Evolutionary conservation across 2,113 vertebrate species (phyloP).

Genomic region (Diphyllodes magnificus): DNA sequence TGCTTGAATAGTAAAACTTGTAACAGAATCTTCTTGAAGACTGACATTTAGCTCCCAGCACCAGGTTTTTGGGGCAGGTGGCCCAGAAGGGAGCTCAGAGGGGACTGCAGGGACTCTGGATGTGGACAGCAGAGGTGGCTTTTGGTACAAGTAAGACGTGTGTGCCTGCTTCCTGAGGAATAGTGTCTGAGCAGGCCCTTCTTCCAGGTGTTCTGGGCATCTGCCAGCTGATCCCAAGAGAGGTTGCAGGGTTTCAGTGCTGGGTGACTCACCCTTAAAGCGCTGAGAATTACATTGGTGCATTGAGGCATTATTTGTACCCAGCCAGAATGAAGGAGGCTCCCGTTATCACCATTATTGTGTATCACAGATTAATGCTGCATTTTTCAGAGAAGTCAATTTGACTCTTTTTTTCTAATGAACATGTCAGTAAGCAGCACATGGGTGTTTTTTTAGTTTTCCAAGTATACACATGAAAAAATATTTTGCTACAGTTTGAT

Average conservation of each 20-base stretch:
- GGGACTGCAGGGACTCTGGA: background rate
- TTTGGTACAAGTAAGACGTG: background rate
- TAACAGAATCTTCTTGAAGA: background rate
- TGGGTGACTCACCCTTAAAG: background rate
- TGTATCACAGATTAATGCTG: background rate
- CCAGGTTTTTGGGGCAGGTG: background rate
- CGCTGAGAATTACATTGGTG: background rate
- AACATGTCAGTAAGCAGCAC: background rate
- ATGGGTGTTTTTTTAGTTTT: background rate
- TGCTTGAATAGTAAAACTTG: background rate
- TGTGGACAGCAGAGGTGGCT: background rate
- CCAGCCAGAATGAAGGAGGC: background rate
- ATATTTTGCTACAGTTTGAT: background rate
- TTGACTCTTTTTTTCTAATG: background rate
- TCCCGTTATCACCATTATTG: background rate
- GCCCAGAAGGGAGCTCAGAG: background rate
- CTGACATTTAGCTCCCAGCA: background rate
- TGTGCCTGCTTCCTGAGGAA: background rate
- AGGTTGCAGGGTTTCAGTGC: background rate
- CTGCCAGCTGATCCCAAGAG: background rate
- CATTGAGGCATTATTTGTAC: background rate
- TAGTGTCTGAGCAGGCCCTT: background rate
- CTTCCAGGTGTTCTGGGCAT: background rate
- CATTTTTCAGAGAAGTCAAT: background rate
- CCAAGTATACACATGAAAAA: background rate